phyloP scores from a whole-genome alignment of 2,113 vertebrate genomes.

The Nothobranchius kuhntae region DNA sequence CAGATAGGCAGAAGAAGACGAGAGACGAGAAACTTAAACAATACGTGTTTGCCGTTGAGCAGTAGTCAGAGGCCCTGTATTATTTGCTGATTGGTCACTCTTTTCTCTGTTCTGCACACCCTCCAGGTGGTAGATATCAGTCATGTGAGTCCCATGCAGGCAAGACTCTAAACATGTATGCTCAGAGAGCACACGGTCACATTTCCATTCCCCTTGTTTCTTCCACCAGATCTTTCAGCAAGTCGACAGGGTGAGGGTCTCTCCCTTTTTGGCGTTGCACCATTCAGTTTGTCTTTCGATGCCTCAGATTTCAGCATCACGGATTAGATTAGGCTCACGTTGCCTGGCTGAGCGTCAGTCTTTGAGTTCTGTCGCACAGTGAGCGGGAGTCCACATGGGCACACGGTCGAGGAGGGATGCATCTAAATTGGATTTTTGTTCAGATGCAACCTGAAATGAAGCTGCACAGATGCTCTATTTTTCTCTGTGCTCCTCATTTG shows the following conservation, averaged over 20 bases:
- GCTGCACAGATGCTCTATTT: conserved; percentile 3
- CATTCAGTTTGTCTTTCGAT: conserved; percentile 7
- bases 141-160: conserved; percentile 26
- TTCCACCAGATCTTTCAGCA: conserved; percentile 30
- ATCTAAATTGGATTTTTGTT: conserved; percentile 60
- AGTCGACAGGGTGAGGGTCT: conserved; percentile 34
- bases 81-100: conserved; percentile 10
- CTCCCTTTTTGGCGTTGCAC: conserved; percentile 51
- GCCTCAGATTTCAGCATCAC: conserved; percentile 54
- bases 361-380: conserved; percentile 55
- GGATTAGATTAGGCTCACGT: conserved; percentile 57
- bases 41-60: conserved; percentile 10
- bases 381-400: conserved; percentile 25
- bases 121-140: conserved; percentile 24
- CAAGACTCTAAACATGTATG: conserved; percentile 2
- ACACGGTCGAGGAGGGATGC: conserved; percentile 45
- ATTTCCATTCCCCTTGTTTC: neutral
- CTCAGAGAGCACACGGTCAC: conserved; percentile 13
- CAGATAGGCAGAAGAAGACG: too few species aligned
- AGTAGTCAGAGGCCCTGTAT: neutral
- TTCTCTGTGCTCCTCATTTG: conserved; percentile 24
- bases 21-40: neutral
- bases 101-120: conserved; percentile 5
- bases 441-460: conserved; percentile 46
- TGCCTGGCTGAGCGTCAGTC: conserved; percentile 60